These are phyloP conservation scores for Drosophila rufa DNA, from an alignment of 1,140 invertebrate species.

Conservation along the genomic window DNA sequence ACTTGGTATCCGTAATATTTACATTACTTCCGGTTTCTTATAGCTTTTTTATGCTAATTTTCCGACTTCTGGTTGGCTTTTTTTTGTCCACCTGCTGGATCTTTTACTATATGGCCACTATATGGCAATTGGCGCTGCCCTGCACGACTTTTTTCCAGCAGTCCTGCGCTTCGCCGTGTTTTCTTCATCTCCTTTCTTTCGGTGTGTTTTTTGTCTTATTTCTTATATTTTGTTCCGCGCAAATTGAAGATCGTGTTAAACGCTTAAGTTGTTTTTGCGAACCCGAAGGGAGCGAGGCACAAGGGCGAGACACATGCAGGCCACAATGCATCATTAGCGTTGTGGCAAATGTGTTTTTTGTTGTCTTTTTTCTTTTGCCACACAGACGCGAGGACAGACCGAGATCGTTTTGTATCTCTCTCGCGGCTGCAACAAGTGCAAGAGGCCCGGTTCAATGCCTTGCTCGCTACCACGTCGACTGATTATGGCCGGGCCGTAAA, in stretches of 20 bases:
- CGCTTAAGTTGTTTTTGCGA: slow-evolving; percentile 70
- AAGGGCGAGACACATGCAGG: slow-evolving; percentile 47
- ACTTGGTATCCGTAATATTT: too few relatives aligned
- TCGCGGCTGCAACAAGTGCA: slow-evolving; percentile 71
- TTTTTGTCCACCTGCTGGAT: slow-evolving; percentile 1
- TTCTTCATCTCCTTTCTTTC: slow-evolving; percentile 21
- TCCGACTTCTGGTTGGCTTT: not conserved
- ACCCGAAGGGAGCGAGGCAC: slow-evolving; percentile 16
- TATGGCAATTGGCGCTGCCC: slow-evolving; percentile 60
- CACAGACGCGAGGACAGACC: slow-evolving; percentile 30
- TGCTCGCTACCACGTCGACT: slow-evolving; percentile 30
- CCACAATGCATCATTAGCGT: slow-evolving; percentile 81
- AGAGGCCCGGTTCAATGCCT: slow-evolving; percentile 67
- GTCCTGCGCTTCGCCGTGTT: slow-evolving; percentile 10
- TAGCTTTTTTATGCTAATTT: slow-evolving; percentile 4
- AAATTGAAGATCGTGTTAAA: slow-evolving; percentile 84
- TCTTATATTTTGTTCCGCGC: slow-evolving; percentile 57
- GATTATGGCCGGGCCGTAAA: slow-evolving; percentile 75
- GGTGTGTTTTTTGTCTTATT: slow-evolving; percentile 59
- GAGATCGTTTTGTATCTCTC: slow-evolving; percentile 42
- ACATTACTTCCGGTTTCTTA: slow-evolving; percentile 4
- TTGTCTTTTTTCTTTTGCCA: slow-evolving; percentile 31
- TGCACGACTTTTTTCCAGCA: slow-evolving; percentile 69
- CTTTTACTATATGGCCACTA: slow-evolving; percentile 33
- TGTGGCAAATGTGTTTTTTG: slow-evolving; percentile 70